Percentiles rank a stretch among this genome's conserved stretches.
phyloP scores from a whole-genome alignment of 2,113 vertebrate species.

The Isurus oxyrinchus region DNA sequence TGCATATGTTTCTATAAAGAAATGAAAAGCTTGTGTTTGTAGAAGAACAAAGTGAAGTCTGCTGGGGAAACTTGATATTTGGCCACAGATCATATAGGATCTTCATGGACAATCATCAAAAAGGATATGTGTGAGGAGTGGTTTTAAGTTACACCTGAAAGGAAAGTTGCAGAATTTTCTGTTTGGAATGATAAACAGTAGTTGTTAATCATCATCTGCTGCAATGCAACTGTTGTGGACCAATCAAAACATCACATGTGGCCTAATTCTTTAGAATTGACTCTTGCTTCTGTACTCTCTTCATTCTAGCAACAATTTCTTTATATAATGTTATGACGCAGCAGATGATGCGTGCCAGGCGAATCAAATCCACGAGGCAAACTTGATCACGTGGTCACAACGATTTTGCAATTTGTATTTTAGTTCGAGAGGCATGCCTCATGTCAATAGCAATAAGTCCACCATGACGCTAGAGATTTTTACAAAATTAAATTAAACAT shows the following conservation, averaged over 20 bases:
- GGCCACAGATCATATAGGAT: neutral
- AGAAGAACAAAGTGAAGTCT: neutral
- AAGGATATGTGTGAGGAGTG: neutral
- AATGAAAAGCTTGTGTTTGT: neutral
- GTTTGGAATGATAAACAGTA: neutral
- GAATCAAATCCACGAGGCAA: too few species aligned
- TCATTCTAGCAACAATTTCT: neutral
- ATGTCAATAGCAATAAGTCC: too few species aligned
- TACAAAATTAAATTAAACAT: too few species aligned
- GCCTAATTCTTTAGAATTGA: neutral
- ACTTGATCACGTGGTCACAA: too few species aligned
- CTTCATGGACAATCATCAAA: neutral
- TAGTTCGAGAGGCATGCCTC: too few species aligned
- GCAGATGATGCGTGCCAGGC: too few species aligned
- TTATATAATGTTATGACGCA: neutral
- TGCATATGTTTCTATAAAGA: neutral
- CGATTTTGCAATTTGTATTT: too few species aligned
- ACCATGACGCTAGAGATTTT: too few species aligned
- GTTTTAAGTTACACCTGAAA: neutral
- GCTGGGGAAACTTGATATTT: neutral
- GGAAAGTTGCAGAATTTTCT: neutral
- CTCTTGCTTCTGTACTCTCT: neutral
- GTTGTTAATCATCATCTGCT: neutral
- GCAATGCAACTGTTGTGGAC: neutral
- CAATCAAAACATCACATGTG: neutral